phyloP scores from a whole-genome alignment of 2,797 vertebrate genomes.

The Alosa sapidissima region DNA sequence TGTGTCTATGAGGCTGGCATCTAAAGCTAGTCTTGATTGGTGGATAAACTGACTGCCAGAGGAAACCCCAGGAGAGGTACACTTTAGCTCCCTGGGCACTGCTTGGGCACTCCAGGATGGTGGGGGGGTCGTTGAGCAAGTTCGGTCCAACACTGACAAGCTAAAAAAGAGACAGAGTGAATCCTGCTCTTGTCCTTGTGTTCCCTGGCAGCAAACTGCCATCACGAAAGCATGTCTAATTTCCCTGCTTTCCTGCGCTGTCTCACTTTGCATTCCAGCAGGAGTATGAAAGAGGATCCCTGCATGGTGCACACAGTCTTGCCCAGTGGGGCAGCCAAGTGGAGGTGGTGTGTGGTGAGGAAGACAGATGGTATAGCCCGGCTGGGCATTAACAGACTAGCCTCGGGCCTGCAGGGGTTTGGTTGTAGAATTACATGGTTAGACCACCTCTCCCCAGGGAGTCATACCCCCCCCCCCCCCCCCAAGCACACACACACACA shows the following conservation, averaged over 20 bases:
- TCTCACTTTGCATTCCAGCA: not conserved
- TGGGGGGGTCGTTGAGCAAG: not conserved
- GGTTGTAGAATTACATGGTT: not conserved
- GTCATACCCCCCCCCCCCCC: not conserved
- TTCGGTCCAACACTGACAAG: too few relatives aligned
- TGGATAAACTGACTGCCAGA: too few relatives aligned
- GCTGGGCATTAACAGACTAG: not conserved
- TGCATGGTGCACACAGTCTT: not conserved
- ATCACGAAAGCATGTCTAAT: not conserved
- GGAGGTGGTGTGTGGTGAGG: not conserved
- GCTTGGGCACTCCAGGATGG: not conserved
- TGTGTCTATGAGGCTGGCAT: too few relatives aligned
- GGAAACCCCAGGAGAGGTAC: too few relatives aligned
- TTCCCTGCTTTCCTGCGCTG: not conserved
- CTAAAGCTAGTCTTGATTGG: too few relatives aligned
- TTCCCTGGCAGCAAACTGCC: not conserved
- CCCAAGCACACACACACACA: not conserved
- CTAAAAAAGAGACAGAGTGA: too few relatives aligned
- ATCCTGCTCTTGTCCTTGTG: too few relatives aligned
- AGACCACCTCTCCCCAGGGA: not conserved
- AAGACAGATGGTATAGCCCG: not conserved
- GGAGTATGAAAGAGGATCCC: not conserved
- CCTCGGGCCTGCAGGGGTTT: not conserved
- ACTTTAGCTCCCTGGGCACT: not conserved
- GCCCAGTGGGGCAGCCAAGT: not conserved